Evolutionary conservation across 2,113 vertebrate genomes (phyloP), one percentile per base, ranked within the genome.

Genomic region (Pycnonotus jocosus): DNA sequence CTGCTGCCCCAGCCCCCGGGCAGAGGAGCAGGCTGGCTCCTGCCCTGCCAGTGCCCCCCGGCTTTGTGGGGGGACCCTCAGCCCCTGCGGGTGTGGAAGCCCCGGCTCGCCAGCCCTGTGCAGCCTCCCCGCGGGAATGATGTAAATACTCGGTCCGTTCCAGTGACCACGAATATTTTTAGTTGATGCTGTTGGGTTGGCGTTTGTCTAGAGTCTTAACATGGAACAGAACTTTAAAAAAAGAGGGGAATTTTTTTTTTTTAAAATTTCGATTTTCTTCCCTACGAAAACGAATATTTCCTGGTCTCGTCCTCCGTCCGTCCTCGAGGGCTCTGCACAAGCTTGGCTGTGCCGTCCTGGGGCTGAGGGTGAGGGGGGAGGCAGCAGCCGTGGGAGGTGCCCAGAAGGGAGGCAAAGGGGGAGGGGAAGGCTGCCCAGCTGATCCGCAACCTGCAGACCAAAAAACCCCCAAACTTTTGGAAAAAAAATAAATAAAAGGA

Each of bases 141-240:
- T 99, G 98, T 99, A 99, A 98, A 99, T 98, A 98, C 97, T 98
- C 93, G 98, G 99, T 99, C 98, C 98, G 98, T 99, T 99, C 94
- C 98, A 98, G 97, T 98, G 98, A 98, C 99, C 98, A 50, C 70
- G 66, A 62, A 88, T 95, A 92, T 97, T 97, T 97, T 98, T 98
- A 99, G 98, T 98, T 98, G 97, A 97, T 98, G 98, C 98, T 98
- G 89, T 96, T 92, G 97, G 98, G 98, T 97, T 98, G 96, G 98
- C 98, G 95, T 98, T 87, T 98, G 93, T 90, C 92, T 96, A 61
- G 76, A 92, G 81, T 93, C 86, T 93, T 93, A 96, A 96, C 82
- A 50, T 2, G 91, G 77, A 96, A 88, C 65, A 80, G 80, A 97
- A 96, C 56, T 13, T 60, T 0, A 8, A n/a, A 62, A 40, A 27